A percentile compares a stretch with the other conserved stretches of the same genome.
These are phyloP conservation scores for Pachyrhynchus sulphureomaculatus DNA, from an alignment of 1,140 invertebrate species.

Conservation along the genomic window DNA sequence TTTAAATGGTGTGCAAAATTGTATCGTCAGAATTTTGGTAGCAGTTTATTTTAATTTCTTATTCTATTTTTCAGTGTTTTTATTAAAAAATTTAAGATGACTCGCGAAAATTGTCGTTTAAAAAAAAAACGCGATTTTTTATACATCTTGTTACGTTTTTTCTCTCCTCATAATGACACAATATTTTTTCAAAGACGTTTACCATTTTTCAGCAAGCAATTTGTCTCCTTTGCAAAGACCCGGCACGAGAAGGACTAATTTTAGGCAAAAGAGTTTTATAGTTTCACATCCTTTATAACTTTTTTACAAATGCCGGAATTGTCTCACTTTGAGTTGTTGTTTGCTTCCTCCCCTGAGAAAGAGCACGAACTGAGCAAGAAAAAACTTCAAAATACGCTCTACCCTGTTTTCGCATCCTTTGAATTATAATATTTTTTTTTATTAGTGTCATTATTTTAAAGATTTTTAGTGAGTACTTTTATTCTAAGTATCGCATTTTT, in stretches of 20 bases:
- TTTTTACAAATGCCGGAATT: constrained; percentile 42
- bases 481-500: too few species aligned
- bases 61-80: too few species aligned
- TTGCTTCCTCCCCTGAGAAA: constrained; percentile 29
- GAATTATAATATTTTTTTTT: constrained; percentile 35
- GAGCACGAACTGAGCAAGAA: constrained; percentile 26
- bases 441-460: neutral
- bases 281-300: constrained; percentile 41
- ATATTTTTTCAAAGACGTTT: too few species aligned
- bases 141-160: too few species aligned
- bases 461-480: too few species aligned
- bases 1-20: too few species aligned
- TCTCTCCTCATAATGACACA: too few species aligned
- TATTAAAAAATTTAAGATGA: too few species aligned
- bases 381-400: constrained; percentile 24
- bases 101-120: too few species aligned
- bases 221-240: constrained; percentile 43
- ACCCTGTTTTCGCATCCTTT: constrained; percentile 8
- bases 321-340: constrained; percentile 39
- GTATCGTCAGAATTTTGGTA: too few species aligned
- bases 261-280: constrained; percentile 43
- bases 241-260: constrained; percentile 38
- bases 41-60: too few species aligned
- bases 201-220: constrained; percentile 33
- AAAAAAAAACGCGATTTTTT: too few species aligned